A percentile compares a stretch with the other conserved stretches of the same genome.
Conservation (phyloP, 1,140 invertebrate species). For the Latrodectus geometricus region DNA sequence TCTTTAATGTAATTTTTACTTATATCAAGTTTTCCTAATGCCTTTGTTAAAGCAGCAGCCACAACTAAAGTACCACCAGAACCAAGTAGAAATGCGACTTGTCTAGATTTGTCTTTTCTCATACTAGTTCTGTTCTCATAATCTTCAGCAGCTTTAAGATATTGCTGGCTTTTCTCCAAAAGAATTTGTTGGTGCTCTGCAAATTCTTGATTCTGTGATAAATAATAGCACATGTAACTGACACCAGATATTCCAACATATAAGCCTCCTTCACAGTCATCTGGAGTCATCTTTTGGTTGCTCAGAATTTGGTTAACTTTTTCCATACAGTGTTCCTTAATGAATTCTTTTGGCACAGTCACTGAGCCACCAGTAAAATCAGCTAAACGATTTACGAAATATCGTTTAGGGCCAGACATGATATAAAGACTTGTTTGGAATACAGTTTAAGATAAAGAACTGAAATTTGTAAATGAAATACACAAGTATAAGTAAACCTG, state of each 20-base stretch:
- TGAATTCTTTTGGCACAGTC: neutral
- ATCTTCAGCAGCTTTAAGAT: constrained; percentile 66
- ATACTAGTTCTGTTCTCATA: constrained; percentile 60
- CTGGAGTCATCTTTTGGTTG: neutral
- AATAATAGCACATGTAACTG: constrained; percentile 70
- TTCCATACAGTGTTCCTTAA: constrained; percentile 13
- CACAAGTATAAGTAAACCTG: no score
- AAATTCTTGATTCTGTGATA: constrained; percentile 66
- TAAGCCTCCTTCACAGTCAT: constrained; percentile 70
- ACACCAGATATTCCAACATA: constrained; percentile 72
- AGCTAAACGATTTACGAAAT: constrained; percentile 33
- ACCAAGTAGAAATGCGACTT: constrained; percentile 70
- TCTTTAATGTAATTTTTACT: constrained; percentile 64
- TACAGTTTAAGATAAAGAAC: no score
- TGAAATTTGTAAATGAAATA: no score
- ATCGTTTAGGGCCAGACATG: constrained; percentile 35
- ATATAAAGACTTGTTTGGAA: neutral
- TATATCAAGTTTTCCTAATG: constrained; percentile 65
- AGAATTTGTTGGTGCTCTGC: constrained; percentile 64
- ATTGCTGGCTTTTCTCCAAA: constrained; percentile 67
- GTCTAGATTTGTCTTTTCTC: constrained; percentile 59
- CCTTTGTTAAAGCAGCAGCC: constrained; percentile 67
- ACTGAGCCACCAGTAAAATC: constrained; percentile 23
- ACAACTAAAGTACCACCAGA: constrained; percentile 70
- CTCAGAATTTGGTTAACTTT: constrained; percentile 17